Evolutionary conservation across 37 sponge, comb jelly and placozoan genomes (phyloP), one percentile per base, ranked within the genome.

Genomic region (Axinella damicornis): DNA sequence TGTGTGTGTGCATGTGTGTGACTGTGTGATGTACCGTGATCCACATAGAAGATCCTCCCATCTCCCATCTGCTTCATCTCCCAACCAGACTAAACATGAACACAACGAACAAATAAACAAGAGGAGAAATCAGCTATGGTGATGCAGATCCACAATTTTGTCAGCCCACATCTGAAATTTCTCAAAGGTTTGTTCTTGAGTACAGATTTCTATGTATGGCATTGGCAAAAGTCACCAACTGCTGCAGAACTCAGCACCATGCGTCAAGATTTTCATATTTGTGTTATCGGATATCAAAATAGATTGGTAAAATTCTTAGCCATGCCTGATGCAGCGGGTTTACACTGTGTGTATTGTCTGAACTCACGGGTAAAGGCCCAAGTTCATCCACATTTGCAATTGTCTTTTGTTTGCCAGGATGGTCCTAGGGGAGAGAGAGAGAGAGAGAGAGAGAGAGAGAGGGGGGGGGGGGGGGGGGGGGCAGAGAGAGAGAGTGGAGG

Each of bases 1-100:
- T 37, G 37, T 38, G 41, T 4, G 20, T 21, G 16, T 37, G n/a
- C n/a, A n/a, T n/a, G n/a, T n/a, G n/a, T n/a, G n/a, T n/a, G n/a
- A n/a, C n/a, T n/a, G 46, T 16, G 20, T 33, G 5, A 87, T 94
- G 69, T 70, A 96, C 96, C 83, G 85, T 98, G 98, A 72, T 98
- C 96, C 54, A 98, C 84, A 75, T 86, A 98, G 89, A 96, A 98
- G 62, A 80, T 69, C 53, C 96, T 73, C 21, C 95, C 92, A 83
- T 88, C 78, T 58, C 79, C 59, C 55, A 66, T 82, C 52, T 78
- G 83, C 27, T 95, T 80, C 87, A 90, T 87, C 73, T 98, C 98
- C 98, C 98, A 98, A 32, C 95, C 93, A 70, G 86, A 40, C 96
- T 93, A 80, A 17, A 78, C 25, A 20, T n/a, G 27, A 28, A 27